Base-by-base conservation (phyloP, 2,113 vertebrate genomes). In the Urocitellus parryii region DNA sequence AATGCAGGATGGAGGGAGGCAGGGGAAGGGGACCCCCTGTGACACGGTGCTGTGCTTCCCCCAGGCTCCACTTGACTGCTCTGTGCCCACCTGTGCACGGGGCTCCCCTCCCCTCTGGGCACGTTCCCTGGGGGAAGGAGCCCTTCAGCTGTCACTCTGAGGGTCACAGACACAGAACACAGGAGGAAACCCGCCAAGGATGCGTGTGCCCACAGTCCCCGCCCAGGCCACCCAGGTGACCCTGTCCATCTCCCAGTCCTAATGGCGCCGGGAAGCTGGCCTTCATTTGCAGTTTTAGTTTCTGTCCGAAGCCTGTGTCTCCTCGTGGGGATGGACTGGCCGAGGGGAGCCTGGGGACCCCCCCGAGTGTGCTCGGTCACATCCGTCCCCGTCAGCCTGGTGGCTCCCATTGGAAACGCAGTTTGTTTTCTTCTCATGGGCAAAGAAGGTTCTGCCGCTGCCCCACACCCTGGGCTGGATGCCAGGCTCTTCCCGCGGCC, bases 271-370 rank as follows among this genome's bases (percentile, higher is more conserved):
- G 51, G 53, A 81, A 73, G 95, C 81, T 68, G 53, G 45, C 88
- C 82, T 94, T 51, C 65, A 56, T 95, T 87, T 81, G 78, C 68
- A 68, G 91, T 84, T 91, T 91, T 93, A 61, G 92, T 86, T 78
- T 83, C 87, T 34, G 48, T 92, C 73, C 73, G 6, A 53, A 91
- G 87, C 81, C 37, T 37, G 0, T 34, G 74, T 82, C 18, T 22
- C 56, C 56, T 20, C 5, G 18, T 58, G 56, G 22, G 56, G 20
- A 16, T 53, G 18, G 20, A 58, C 6, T 13, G 51, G 51, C 56
- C 8, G 11, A 51, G 10, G 48, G 9, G 11, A 11, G 48, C 48
- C 48, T 51, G 48, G 48, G 9, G 17, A 56, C 17, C 5, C 20
- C n/a, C 42, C 42, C 7, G 42, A 45, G 42, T 1, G 42, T 45